phyloP scores from a whole-genome alignment of 2,888 invertebrate genomes.

The Sturmia bella region DNA sequence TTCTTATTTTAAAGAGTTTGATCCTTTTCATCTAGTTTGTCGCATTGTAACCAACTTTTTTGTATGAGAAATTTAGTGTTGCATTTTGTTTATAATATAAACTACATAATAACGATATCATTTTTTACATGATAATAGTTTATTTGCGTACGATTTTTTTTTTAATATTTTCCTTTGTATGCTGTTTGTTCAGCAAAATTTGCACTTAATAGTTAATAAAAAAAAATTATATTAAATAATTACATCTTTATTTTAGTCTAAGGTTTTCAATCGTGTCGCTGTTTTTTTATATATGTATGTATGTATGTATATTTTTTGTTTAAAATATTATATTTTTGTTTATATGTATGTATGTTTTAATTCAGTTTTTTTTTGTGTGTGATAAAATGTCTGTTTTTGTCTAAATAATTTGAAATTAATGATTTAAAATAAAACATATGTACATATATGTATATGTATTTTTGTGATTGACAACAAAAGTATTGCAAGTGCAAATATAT shows the following conservation, averaged over 20 bases:
- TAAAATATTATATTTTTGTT: conserved; percentile 19
- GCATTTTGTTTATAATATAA: conserved; percentile 76
- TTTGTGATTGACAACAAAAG: background rate
- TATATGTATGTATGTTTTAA: background rate
- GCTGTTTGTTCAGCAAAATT: conserved; percentile 78
- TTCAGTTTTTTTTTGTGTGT: background rate
- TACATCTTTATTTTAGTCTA: conserved; percentile 70
- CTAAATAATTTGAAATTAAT: too few species aligned
- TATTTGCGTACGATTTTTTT: conserved; percentile 73
- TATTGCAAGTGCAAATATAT: too few species aligned
- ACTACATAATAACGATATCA: conserved; percentile 77
- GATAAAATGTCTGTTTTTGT: too few species aligned
- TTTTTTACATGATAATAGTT: conserved; percentile 49
- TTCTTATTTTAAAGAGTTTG: conserved; percentile 40
- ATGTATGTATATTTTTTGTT: conserved; percentile 4
- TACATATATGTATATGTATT: conserved; percentile 4
- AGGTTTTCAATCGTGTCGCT: conserved; percentile 52
- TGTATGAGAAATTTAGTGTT: conserved; percentile 43
- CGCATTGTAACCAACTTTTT: conserved; percentile 34
- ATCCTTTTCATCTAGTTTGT: conserved; percentile 58
- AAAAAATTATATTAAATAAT: conserved; percentile 60
- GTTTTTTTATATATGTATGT: conserved; percentile 11
- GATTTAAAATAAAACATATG: too few species aligned
- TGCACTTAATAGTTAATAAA: conserved; percentile 54
- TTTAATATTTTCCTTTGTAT: conserved; percentile 75